Evolutionary conservation across 2,888 invertebrate genomes (phyloP), one percentile per base, ranked within the genome.

Genomic region (Chirona hameri): DNA sequence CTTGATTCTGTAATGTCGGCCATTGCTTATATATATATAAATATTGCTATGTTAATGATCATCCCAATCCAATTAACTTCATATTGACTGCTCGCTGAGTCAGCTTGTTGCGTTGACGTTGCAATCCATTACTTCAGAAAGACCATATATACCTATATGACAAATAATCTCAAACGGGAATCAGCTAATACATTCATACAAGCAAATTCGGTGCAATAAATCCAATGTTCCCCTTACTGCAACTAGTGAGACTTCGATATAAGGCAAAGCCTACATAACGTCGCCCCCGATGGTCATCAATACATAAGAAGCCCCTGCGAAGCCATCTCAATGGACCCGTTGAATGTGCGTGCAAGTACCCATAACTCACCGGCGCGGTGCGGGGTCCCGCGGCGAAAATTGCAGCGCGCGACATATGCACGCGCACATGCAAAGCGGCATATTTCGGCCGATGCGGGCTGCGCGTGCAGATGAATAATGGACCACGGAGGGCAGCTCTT

Each of bases 381-480:
- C 18, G 72, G 14, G 72, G 29, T 14, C 29, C 72, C 12, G 31
- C 31, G 31, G 31, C 15, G 31, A 72, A 72, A 72, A 72, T 31
- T 29, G 72, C 72, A 72, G 31, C 31, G 5, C 18, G 27, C 72
- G 72, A 72, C 72, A 72, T 72, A 72, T 72, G 72, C 31, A 14
- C 72, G 4, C 72, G 29, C 72, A 72, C 72, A 72, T 72, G 72
- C 72, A 72, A 72, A 72, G 31, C 72, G 29, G 31, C 72, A 72
- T 72, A 72, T 31, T 72, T 15, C 31, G 72, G 18, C 72, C 31
- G 18, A 72, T 72, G 72, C 18, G 15, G 31, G 9, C 31, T 15
- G 31, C 72, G 3, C 31, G 31, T 18, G 72, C 14, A 18, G 72
- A 72, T 72, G 72, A 72, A 72, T 72, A 72, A 72, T 72, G 72